A percentile compares a stretch with the other conserved stretches of the same genome.
These are phyloP conservation scores for Hexactinellida sp. DNA, from an alignment of 37 sponge, comb jelly and placozoan species.

Conservation along the genomic window DNA sequence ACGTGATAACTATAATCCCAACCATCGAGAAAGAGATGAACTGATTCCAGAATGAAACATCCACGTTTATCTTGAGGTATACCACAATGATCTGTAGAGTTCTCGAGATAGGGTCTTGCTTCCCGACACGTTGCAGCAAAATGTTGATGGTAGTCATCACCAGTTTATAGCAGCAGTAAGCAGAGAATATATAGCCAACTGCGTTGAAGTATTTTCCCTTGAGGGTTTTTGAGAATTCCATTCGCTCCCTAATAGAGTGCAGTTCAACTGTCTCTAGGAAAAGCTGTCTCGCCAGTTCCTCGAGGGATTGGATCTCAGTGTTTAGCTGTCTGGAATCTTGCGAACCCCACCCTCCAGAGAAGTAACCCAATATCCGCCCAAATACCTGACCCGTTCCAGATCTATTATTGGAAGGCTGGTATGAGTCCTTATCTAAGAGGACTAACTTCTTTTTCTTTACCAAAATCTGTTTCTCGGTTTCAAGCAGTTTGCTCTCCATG, in stretches of 20 bases:
- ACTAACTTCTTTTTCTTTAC: conserved; percentile 63
- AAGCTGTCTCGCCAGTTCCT: conserved; percentile 78
- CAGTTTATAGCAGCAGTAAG: conserved; percentile 84
- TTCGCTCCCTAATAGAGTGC: conserved; percentile 61
- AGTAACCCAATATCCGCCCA: background rate
- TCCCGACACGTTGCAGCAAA: conserved; percentile 84
- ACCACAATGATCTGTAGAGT: conserved; percentile 66
- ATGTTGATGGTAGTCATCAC: conserved; percentile 92
- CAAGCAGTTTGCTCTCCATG: conserved; percentile 59
- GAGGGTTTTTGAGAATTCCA: conserved; percentile 74
- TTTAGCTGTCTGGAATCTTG: background rate
- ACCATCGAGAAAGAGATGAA: conserved; percentile 87
- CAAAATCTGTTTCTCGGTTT: conserved; percentile 84
- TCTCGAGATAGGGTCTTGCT: conserved; percentile 89
- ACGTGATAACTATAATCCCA: conserved; percentile 85
- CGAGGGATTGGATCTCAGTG: conserved; percentile 58
- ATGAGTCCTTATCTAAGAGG: background rate
- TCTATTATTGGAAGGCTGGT: conserved; percentile 10
- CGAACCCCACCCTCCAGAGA: background rate
- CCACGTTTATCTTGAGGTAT: conserved; percentile 36
- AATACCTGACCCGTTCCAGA: background rate
- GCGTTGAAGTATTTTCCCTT: conserved; percentile 84
- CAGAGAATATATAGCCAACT: conserved; percentile 87
- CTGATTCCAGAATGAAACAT: conserved; percentile 88
- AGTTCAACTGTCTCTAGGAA: conserved; percentile 91